Evolutionary conservation across 2,113 vertebrate genomes (phyloP).

Genomic region (Cyanoramphus novaezelandiae): DNA sequence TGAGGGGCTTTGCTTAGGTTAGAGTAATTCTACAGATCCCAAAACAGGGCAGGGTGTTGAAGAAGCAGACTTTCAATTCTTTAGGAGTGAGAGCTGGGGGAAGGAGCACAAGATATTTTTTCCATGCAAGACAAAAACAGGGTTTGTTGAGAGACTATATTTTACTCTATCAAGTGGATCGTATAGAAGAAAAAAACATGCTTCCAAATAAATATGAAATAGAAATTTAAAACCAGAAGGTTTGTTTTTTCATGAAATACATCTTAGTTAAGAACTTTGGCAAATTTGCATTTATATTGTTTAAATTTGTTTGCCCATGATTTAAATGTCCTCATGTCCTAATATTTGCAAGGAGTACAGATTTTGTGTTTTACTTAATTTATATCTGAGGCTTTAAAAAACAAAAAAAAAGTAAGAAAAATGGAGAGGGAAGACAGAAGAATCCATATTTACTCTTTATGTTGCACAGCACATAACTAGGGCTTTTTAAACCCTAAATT

Average conservation of each 20-base stretch:
- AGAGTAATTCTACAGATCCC: not conserved
- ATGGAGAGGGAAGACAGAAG: not conserved
- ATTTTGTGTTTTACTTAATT: not conserved
- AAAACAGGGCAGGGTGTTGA: fast-evolving
- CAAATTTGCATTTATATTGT: not conserved
- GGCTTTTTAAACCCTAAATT: not conserved
- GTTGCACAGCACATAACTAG: not conserved
- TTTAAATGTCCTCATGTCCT: not conserved
- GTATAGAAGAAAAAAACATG: fast-evolving
- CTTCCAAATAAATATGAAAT: not conserved
- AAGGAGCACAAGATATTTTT: not conserved
- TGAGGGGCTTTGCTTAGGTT: not conserved
- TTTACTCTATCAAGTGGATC: not conserved
- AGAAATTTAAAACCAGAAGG: not conserved
- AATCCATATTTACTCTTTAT: not conserved
- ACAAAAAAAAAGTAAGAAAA: not conserved
- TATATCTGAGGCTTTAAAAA: not conserved
- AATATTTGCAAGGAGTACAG: not conserved
- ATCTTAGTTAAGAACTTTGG: not conserved
- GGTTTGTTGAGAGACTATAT: not conserved
- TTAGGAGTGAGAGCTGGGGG: not conserved
- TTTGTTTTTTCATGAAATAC: not conserved
- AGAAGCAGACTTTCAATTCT: not conserved
- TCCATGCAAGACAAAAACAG: not conserved
- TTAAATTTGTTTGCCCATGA: not conserved